phyloP scores from a whole-genome alignment of 2,888 invertebrate species.

The Zhuqinia jingwanae region DNA sequence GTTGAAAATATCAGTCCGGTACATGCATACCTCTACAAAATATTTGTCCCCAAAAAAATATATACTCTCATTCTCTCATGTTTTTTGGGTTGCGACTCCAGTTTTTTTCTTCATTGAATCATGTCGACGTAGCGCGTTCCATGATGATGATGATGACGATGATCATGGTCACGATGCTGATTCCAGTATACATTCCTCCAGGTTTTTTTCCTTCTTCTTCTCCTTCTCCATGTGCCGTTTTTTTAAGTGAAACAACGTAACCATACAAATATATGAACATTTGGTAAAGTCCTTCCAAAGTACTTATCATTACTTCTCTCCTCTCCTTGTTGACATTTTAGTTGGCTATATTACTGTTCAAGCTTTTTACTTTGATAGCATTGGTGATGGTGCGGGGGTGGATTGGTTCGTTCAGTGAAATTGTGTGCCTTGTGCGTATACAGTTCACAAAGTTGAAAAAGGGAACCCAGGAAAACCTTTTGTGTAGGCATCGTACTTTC shows the following conservation, averaged over 20 bases:
- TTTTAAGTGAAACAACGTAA: slow-evolving; percentile 42
- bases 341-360: not conserved
- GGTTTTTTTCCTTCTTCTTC: too few relatives aligned
- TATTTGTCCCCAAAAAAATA: not conserved
- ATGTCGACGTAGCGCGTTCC: slow-evolving; percentile 42
- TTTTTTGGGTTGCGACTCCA: slow-evolving; percentile 44
- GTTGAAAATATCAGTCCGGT: not conserved
- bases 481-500: not conserved
- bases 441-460: slow-evolving; percentile 44
- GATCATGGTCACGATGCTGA: too few relatives aligned
- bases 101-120: slow-evolving; percentile 46
- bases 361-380: not conserved
- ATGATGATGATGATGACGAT: not conserved
- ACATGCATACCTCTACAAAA: not conserved
- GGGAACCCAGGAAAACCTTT: slow-evolving; percentile 15
- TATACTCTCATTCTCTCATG: slow-evolving; percentile 35
- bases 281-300: slow-evolving; percentile 34
- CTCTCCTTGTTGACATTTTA: slow-evolving; percentile 10
- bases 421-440: slow-evolving; percentile 6
- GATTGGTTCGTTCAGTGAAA: not conserved
- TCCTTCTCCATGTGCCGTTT: slow-evolving; percentile 2
- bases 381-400: not conserved
- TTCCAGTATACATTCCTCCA: too few relatives aligned
- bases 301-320: slow-evolving; percentile 33
- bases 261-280: slow-evolving; percentile 5